Evolutionary conservation across 2,113 vertebrate species (phyloP).

Genomic region (Alexandromys fortis): DNA sequence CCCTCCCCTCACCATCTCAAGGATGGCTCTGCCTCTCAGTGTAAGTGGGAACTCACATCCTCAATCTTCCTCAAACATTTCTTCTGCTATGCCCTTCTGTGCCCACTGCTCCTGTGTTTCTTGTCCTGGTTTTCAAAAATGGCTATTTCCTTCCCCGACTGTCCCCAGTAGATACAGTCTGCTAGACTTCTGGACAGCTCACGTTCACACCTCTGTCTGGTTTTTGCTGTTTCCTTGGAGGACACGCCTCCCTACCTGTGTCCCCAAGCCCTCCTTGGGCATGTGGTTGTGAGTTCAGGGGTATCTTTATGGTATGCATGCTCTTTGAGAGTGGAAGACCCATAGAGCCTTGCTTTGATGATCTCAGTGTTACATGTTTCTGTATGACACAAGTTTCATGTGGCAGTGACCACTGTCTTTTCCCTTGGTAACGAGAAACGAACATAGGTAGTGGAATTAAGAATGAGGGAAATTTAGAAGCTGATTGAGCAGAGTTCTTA

Average conservation of each 20-base stretch:
- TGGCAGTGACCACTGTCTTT: background rate
- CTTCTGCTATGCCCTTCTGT: background rate
- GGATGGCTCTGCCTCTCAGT: background rate
- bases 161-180: background rate
- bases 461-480: background rate
- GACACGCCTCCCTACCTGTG: background rate
- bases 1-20: background rate
- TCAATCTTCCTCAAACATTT: background rate
- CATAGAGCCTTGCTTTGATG: background rate
- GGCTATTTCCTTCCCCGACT: background rate
- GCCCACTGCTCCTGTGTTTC: background rate
- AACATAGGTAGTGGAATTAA: background rate
- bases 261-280: no score
- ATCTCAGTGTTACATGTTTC: background rate
- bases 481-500: background rate
- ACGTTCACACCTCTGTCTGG: background rate
- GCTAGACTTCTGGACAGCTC: background rate
- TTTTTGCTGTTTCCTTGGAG: background rate
- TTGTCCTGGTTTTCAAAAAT: background rate
- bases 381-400: background rate
- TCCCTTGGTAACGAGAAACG: background rate
- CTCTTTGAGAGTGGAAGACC: background rate
- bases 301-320: background rate
- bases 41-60: background rate
- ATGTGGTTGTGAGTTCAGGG: background rate